Evolutionary conservation across 1,140 invertebrate genomes (phyloP).

Genomic region (Conopomorpha cramerella): DNA sequence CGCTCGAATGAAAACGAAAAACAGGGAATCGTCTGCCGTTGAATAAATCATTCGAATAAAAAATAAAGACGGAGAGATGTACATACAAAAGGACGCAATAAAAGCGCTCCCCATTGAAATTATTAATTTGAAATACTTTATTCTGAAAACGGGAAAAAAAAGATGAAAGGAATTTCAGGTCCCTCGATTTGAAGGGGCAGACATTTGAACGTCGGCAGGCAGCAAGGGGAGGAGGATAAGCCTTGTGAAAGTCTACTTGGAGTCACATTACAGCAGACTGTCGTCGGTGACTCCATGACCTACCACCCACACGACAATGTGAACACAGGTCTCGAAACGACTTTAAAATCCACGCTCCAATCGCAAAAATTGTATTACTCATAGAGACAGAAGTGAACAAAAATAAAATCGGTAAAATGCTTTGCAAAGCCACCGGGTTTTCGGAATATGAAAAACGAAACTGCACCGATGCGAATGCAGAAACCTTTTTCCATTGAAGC

Average conservation of each 20-base stretch:
- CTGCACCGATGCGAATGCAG: too few species aligned
- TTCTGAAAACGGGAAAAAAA: slow-evolving; percentile 20
- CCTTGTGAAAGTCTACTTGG: slow-evolving; percentile 18
- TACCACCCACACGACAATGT: too few species aligned
- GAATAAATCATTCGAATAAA: slow-evolving; percentile 10
- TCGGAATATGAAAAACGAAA: too few species aligned
- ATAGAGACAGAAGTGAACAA: too few species aligned
- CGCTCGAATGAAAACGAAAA: not conserved
- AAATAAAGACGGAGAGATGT: slow-evolving; percentile 12
- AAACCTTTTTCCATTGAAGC: too few species aligned
- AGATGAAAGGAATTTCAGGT: slow-evolving; percentile 17
- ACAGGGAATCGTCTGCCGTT: slow-evolving; percentile 1
- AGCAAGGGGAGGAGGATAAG: slow-evolving; percentile 21
- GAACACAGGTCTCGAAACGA: too few species aligned
- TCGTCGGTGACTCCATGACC: slow-evolving; percentile 16
- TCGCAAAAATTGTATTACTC: too few species aligned
- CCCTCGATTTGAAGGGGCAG: slow-evolving; percentile 20
- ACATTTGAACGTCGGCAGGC: too few species aligned
- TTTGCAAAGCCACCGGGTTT: too few species aligned
- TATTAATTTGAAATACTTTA: slow-evolving; percentile 44
- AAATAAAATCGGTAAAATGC: too few species aligned
- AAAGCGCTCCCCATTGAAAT: slow-evolving; percentile 23
- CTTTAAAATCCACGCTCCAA: too few species aligned
- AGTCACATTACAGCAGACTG: too few species aligned
- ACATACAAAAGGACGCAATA: slow-evolving; percentile 24